phyloP scores from a whole-genome alignment of 2,797 vertebrate species.

The Numenius phaeopus region DNA sequence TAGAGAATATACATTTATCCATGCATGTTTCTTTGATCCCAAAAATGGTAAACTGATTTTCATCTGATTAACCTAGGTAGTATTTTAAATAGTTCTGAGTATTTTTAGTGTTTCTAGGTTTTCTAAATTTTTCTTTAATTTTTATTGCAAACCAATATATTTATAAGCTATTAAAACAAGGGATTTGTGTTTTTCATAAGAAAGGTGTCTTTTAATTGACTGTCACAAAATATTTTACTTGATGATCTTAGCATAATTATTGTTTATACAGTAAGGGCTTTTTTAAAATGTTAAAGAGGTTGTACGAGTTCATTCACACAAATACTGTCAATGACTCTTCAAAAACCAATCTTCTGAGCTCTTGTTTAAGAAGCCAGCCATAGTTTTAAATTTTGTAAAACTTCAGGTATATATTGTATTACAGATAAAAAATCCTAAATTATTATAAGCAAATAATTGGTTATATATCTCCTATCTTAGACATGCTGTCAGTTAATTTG shows the following conservation, averaged over 20 bases:
- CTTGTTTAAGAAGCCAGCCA: neutral
- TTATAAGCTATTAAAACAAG: neutral
- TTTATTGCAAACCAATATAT: neutral
- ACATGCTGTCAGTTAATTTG: neutral
- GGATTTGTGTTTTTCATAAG: neutral
- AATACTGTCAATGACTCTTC: neutral
- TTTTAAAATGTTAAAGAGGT: neutral
- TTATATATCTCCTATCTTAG: neutral
- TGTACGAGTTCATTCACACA: neutral
- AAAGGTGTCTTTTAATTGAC: neutral
- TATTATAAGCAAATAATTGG: neutral
- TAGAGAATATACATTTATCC: neutral
- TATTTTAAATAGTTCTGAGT: slow-evolving; percentile 13
- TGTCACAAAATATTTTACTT: neutral
- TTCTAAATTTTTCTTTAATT: neutral
- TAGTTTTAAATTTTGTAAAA: neutral
- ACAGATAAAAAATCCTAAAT: neutral
- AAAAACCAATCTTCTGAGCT: neutral
- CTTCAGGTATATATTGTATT: neutral
- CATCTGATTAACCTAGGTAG: neutral
- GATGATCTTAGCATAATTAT: neutral
- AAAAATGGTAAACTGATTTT: neutral
- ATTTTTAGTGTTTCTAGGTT: neutral
- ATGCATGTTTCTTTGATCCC: neutral
- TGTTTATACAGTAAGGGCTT: neutral